Percentiles rank a stretch among this genome's conserved stretches.
Conservation (phyloP, 2,888 invertebrate genomes). For the Syrphus vitripennis region DNA sequence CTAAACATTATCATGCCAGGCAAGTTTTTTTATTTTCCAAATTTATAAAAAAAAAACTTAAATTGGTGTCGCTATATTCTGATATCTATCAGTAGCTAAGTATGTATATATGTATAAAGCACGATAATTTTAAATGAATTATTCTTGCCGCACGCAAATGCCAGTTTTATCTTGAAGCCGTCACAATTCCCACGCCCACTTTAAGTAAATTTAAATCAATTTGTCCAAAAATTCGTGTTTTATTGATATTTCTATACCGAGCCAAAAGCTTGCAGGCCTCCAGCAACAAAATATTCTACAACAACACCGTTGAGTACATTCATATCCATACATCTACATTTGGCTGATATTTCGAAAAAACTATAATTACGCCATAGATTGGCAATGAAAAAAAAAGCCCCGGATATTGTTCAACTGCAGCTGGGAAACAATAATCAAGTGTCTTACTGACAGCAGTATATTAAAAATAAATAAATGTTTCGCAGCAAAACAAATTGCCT, state of each 20-base stretch:
- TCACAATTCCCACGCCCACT: conserved; percentile 69
- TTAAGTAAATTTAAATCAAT: conserved; percentile 69
- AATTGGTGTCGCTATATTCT: conserved; percentile 43
- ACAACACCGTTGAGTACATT: neutral
- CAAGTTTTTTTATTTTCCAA: too few species aligned
- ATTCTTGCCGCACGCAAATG: conserved; percentile 62
- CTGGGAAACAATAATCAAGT: conserved; percentile 71
- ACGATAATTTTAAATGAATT: conserved; percentile 57
- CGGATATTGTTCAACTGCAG: conserved; percentile 68
- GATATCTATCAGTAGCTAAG: conserved; percentile 46
- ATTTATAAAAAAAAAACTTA: neutral
- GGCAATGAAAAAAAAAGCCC: conserved; percentile 47
- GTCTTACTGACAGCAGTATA: conserved; percentile 69
- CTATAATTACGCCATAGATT: conserved; percentile 64
- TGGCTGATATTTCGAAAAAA: conserved; percentile 18
- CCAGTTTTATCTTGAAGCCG: conserved; percentile 63
- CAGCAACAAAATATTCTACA: neutral
- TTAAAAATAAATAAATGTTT: conserved; percentile 68
- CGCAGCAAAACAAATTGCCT: conserved; percentile 58
- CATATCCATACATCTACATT: neutral
- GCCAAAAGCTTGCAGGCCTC: conserved; percentile 46
- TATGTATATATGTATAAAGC: too few species aligned
- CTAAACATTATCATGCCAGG: too few species aligned
- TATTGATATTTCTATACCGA: conserved; percentile 59
- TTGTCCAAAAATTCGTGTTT: conserved; percentile 63